These are phyloP conservation scores for Brachypodius melanocephalos DNA, from an alignment of 2,113 vertebrate genomes.

Conservation along the genomic window DNA sequence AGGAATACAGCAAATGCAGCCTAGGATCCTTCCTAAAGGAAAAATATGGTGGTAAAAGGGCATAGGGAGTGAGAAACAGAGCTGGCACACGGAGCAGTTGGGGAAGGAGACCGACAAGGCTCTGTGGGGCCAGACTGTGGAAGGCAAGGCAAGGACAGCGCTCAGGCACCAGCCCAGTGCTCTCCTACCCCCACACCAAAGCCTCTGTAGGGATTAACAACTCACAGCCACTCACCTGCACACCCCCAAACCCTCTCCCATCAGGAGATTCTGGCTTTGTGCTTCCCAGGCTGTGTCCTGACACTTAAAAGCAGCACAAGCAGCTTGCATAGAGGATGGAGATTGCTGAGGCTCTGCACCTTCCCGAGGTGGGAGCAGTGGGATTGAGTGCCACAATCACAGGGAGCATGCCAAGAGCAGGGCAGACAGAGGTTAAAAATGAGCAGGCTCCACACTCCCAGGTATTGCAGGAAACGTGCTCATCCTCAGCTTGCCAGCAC, in stretches of 20 bases:
- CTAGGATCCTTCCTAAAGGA: neutral
- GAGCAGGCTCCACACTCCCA: neutral
- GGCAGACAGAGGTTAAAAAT: neutral
- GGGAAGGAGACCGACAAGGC: neutral
- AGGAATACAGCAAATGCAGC: neutral
- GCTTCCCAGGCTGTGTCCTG: neutral
- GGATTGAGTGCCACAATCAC: accelerated
- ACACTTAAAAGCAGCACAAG: neutral
- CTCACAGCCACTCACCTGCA: accelerated
- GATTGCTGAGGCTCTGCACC: neutral
- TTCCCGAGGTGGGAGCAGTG: neutral
- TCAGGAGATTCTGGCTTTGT: neutral
- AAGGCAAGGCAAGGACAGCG: neutral
- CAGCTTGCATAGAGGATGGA: neutral
- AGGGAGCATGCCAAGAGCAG: neutral
- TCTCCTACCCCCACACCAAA: neutral
- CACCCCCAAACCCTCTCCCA: accelerated
- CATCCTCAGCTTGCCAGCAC: neutral
- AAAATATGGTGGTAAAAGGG: accelerated
- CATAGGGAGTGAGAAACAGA: neutral
- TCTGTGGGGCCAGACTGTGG: accelerated
- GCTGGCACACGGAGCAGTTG: neutral
- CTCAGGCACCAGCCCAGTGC: neutral
- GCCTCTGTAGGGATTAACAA: accelerated
- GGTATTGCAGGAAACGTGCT: neutral